A percentile compares a stretch with the other conserved stretches of the same genome.
Conservation (phyloP, 2,113 vertebrate genomes). For the Hypocryptadius cinnamomeus region DNA sequence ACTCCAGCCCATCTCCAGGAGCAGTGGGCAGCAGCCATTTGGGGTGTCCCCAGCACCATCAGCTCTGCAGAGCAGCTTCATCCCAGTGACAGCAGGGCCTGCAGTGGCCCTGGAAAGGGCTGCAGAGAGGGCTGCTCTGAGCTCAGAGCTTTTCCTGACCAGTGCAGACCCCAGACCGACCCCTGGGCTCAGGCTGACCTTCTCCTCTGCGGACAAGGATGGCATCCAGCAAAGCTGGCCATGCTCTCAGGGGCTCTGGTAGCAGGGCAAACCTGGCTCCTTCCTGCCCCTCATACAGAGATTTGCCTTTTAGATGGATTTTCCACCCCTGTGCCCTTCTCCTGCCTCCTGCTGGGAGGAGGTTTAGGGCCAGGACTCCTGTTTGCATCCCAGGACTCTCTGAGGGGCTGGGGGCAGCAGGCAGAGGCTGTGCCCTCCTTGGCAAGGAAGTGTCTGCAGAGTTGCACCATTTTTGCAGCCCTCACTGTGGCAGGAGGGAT, state of each 20-base stretch:
- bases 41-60: background rate
- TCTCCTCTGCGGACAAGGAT: background rate
- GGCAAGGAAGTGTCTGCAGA: background rate
- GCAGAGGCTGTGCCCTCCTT: background rate
- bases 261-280: background rate
- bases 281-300: background rate
- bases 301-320: background rate
- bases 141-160: background rate
- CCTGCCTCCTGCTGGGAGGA: background rate
- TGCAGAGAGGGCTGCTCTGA: background rate
- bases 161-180: fast-evolving
- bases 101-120: background rate
- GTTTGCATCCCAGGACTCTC: background rate
- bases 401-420: fast-evolving
- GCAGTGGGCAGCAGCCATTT: background rate
- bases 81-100: background rate
- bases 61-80: fast-evolving
- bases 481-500: background rate
- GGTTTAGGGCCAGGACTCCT: background rate
- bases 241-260: background rate
- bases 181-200: background rate
- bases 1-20: background rate
- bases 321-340: background rate
- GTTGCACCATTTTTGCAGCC: background rate
- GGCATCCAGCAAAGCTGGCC: background rate